These are phyloP conservation scores for Cosmopolites sordidus DNA, from an alignment of 2,888 invertebrate species.

Conservation along the genomic window DNA sequence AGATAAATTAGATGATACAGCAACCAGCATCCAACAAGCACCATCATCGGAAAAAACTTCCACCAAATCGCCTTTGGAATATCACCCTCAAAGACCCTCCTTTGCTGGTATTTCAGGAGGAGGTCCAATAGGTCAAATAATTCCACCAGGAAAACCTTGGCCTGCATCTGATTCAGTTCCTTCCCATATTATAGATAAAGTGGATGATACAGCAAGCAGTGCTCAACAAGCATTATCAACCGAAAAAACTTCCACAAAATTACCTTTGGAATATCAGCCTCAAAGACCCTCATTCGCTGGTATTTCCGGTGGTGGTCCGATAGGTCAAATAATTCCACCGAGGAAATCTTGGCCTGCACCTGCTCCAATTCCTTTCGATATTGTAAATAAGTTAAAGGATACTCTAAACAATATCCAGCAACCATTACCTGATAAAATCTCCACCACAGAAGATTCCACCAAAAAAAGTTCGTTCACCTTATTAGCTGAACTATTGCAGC, in stretches of 20 bases:
- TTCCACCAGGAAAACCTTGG: conserved; percentile 31
- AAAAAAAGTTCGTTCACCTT: too few species aligned
- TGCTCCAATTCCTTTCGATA: background rate
- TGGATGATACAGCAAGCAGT: background rate
- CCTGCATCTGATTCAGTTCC: conserved; percentile 12
- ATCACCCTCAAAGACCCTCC: conserved; percentile 5
- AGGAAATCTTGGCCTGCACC: conserved; percentile 14
- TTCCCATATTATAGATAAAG: background rate
- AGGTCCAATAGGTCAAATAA: conserved; percentile 19
- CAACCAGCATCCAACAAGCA: too few species aligned
- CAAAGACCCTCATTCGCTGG: conserved; percentile 2
- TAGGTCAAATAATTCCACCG: conserved; percentile 4
- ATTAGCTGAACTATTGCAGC: too few species aligned
- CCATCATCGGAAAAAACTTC: too few species aligned
- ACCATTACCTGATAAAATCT: too few species aligned
- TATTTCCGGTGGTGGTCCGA: background rate
- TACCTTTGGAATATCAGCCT: background rate
- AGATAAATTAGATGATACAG: too few species aligned
- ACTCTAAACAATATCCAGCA: too few species aligned
- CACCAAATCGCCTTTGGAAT: background rate
- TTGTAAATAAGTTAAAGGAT: too few species aligned
- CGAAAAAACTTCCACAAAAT: background rate
- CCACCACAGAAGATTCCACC: too few species aligned
- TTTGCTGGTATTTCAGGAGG: background rate
- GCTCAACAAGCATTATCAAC: background rate